These are phyloP conservation scores for Tor tambroides DNA, from an alignment of 2,113 vertebrate species.

Conservation along the genomic window DNA sequence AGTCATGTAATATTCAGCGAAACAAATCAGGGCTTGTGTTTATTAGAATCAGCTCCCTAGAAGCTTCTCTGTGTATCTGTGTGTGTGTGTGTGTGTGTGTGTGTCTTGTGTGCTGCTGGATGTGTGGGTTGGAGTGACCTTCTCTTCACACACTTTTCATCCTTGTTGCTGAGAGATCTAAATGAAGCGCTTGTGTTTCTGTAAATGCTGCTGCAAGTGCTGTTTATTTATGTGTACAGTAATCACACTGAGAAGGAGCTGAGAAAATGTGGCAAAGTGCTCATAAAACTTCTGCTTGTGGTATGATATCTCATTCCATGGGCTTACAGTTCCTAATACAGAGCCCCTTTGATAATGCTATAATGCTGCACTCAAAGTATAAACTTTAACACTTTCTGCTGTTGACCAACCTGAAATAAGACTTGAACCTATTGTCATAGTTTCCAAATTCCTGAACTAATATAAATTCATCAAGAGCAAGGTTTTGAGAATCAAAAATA, in stretches of 20 bases:
- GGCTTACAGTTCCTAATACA: no score
- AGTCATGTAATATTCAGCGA: constrained; percentile 14
- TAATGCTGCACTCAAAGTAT: no score
- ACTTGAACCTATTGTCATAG: no score
- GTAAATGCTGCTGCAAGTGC: not conserved
- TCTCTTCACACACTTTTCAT: constrained; percentile 28
- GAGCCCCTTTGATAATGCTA: no score
- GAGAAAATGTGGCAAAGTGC: no score
- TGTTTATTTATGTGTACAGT: not conserved
- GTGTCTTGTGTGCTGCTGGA: not conserved
- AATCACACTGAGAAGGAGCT: not conserved
- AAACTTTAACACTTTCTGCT: no score
- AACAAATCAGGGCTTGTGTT: constrained; percentile 11
- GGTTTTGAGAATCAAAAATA: not conserved
- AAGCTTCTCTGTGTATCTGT: not conserved
- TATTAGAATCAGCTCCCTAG: not conserved
- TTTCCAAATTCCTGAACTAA: not conserved
- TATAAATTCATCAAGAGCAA: not conserved
- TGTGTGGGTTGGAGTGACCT: constrained; percentile 13
- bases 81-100: not conserved
- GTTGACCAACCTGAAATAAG: no score
- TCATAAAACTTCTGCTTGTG: no score
- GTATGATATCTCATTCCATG: no score
- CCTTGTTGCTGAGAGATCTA: constrained; percentile 34
- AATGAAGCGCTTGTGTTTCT: not conserved